phyloP scores from a whole-genome alignment of 2,888 invertebrate species.

The Cristatella mucedo region DNA sequence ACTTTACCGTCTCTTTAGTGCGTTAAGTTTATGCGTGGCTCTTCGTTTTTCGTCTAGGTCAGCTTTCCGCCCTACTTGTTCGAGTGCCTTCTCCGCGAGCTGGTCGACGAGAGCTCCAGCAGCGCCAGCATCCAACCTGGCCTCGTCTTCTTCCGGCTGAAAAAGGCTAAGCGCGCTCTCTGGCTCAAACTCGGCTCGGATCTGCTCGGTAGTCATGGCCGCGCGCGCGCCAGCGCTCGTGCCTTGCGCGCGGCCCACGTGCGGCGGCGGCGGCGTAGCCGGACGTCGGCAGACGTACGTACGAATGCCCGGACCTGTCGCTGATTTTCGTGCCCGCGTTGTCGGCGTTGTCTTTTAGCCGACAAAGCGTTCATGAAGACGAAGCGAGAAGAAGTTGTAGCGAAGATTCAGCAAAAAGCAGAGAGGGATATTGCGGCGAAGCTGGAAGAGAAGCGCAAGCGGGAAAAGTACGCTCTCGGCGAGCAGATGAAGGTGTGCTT shows the following conservation, averaged over 20 bases:
- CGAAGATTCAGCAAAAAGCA: conserved; percentile 39
- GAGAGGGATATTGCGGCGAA: conserved; percentile 44
- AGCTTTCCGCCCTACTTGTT: conserved; percentile 57
- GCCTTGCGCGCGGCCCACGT: too few species aligned
- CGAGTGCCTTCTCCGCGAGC: conserved; percentile 52
- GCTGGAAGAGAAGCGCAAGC: conserved; percentile 23
- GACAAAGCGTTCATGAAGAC: conserved; percentile 25
- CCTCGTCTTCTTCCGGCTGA: conserved; percentile 50
- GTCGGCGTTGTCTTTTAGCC: conserved; percentile 15
- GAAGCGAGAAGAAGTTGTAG: conserved; percentile 42
- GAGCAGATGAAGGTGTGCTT: conserved; percentile 45
- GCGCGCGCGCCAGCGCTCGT: neutral
- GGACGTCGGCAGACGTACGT: too few species aligned
- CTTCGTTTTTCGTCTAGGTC: conserved; percentile 37
- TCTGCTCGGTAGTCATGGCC: conserved; percentile 19
- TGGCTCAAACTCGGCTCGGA: conserved; percentile 27
- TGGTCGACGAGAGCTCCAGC: conserved; percentile 49
- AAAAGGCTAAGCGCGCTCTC: conserved; percentile 44
- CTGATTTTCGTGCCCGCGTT: neutral
- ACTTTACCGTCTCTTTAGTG: neutral
- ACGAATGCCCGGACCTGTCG: too few species aligned
- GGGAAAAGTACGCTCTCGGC: conserved; percentile 42
- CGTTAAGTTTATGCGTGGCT: neutral
- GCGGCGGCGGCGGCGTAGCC: too few species aligned
- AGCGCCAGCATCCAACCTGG: conserved; percentile 50